A percentile compares a stretch with the other conserved stretches of the same genome.
phyloP scores from a whole-genome alignment of 92 coral and sea anemone species.

The Paramuricea clavata region DNA sequence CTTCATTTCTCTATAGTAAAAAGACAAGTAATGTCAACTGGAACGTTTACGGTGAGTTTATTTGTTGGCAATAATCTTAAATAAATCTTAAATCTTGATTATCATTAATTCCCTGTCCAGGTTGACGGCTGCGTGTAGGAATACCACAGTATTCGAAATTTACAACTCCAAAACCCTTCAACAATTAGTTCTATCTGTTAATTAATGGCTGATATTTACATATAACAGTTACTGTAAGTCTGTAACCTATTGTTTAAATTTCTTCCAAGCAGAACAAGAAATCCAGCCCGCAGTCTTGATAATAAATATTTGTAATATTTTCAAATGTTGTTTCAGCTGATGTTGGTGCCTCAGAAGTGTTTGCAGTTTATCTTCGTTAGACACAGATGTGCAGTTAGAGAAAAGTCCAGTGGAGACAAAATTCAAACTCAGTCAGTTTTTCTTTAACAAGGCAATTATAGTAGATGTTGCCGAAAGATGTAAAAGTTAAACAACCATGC shows the following conservation, averaged over 20 bases:
- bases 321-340: background rate
- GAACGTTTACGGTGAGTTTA: background rate
- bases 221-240: background rate
- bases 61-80: background rate
- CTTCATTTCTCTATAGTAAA: background rate
- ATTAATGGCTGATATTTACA: no score
- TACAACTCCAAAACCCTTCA: no score
- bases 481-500: no score
- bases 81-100: background rate
- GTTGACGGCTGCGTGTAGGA: background rate
- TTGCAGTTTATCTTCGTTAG: background rate
- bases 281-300: no score
- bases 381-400: background rate
- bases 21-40: background rate
- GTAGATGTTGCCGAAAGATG: no score
- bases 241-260: background rate
- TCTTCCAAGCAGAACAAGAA: background rate
- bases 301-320: background rate
- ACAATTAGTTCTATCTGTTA: no score
- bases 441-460: no score
- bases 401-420: no score
- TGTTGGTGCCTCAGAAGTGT: background rate
- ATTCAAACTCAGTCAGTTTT: no score
- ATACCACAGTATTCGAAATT: no score
- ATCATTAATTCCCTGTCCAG: background rate